Percentiles rank a stretch among this genome's conserved stretches.
phyloP scores from a whole-genome alignment of 2,888 invertebrate genomes.

The Eristalinus aeneus region DNA sequence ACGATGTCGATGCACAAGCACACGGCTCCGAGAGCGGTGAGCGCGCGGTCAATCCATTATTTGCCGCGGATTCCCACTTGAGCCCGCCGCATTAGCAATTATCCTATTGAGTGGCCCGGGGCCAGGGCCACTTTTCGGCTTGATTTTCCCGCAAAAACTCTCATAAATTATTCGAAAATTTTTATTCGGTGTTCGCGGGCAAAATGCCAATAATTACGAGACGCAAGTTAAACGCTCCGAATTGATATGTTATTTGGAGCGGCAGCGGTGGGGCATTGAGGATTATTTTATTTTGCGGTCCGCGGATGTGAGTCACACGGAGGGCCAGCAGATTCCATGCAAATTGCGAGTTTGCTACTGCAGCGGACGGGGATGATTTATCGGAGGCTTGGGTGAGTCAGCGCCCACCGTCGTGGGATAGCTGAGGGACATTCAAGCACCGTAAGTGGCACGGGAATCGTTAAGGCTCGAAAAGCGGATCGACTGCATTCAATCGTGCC shows the following conservation, averaged over 20 bases:
- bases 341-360: background rate
- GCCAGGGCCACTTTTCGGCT: background rate
- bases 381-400: background rate
- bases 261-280: background rate
- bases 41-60: conserved; percentile 6
- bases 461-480: conserved; percentile 29
- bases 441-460: background rate
- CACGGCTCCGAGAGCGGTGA: background rate
- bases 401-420: background rate
- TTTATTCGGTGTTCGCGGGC: conserved; percentile 4
- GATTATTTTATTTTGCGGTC: too few relatives aligned
- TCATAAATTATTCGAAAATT: conserved; percentile 35
- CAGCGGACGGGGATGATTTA: background rate
- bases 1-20: conserved; percentile 56
- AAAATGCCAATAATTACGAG: conserved; percentile 56
- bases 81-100: conserved; percentile 38
- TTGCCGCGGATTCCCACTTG: background rate
- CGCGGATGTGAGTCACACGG: conserved; percentile 2
- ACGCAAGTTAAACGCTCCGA: conserved; percentile 31
- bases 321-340: background rate
- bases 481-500: background rate
- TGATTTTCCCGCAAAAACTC: background rate
- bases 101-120: conserved; percentile 51
- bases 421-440: background rate
- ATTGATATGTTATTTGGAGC: conserved; percentile 37